Percentiles rank a stretch among this genome's conserved stretches.
Evolutionary conservation across 2,113 vertebrate genomes (phyloP).

Genomic region (Eretmochelys imbricata): DNA sequence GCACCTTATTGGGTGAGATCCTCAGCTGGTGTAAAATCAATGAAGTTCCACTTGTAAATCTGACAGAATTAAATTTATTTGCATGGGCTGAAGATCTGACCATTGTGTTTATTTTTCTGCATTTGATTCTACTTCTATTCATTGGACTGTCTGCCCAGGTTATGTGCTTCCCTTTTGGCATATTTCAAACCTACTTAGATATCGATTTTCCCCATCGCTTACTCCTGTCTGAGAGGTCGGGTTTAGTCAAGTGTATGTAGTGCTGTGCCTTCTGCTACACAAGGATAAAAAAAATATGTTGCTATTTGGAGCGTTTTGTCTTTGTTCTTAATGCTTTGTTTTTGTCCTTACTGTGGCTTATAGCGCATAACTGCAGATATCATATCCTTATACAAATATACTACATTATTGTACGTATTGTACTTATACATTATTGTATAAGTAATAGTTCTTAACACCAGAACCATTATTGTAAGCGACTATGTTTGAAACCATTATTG

Average conservation of each 20-base stretch:
- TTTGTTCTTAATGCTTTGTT: not conserved
- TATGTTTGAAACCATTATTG: not conserved
- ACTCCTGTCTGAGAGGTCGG: not conserved
- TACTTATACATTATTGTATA: no score
- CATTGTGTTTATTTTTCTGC: not conserved
- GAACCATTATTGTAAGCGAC: not conserved
- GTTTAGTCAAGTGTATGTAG: not conserved
- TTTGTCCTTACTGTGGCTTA: not conserved
- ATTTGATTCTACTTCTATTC: not conserved
- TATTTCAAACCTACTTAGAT: not conserved
- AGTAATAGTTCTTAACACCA: not conserved
- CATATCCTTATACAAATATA: not conserved
- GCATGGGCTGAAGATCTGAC: not conserved
- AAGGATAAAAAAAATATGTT: not conserved
- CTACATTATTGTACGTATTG: not conserved
- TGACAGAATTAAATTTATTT: not conserved
- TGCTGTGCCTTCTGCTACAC: not conserved
- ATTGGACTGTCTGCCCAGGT: not conserved
- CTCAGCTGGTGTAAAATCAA: not conserved
- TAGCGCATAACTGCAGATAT: not conserved
- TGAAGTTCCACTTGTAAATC: not conserved
- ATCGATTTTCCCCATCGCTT: not conserved
- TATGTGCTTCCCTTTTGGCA: not conserved
- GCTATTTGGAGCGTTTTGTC: not conserved
- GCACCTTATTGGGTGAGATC: not conserved